A percentile compares a stretch with the other conserved stretches of the same genome.
Conservation (phyloP, 2,888 invertebrate species). For the Dioctria rufipes region DNA sequence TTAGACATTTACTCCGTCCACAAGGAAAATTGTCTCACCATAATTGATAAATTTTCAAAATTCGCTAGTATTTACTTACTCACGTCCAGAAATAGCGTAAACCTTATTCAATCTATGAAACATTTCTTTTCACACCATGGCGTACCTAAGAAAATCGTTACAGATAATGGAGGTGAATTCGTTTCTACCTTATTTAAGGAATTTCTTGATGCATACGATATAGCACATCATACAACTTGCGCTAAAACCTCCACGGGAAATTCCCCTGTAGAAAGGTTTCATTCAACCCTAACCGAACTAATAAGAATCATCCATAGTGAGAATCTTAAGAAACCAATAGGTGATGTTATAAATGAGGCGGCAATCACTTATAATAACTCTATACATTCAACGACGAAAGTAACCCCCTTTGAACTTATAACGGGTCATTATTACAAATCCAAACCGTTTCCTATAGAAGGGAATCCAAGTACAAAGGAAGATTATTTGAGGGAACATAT, state of each 20-base stretch:
- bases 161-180: too few relatives aligned
- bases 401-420: conserved; percentile 57
- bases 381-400: conserved; percentile 56
- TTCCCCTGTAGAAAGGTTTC: not conserved
- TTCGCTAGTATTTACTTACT: too few relatives aligned
- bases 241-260: not conserved
- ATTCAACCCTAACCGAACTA: not conserved
- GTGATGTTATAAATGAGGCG: not conserved
- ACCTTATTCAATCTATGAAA: too few relatives aligned
- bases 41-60: too few relatives aligned
- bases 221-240: not conserved
- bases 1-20: too few relatives aligned
- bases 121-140: too few relatives aligned
- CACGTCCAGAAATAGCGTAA: too few relatives aligned
- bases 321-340: not conserved
- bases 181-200: not conserved
- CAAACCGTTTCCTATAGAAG: not conserved
- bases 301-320: not conserved
- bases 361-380: conserved; percentile 52
- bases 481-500: too few relatives aligned
- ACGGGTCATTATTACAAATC: conserved; percentile 44
- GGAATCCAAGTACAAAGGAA: too few relatives aligned
- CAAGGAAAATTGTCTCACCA: too few relatives aligned
- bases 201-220: not conserved
- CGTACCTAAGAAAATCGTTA: too few relatives aligned